phyloP scores from a whole-genome alignment of 2,888 invertebrate genomes.

The Molorchus minor region DNA sequence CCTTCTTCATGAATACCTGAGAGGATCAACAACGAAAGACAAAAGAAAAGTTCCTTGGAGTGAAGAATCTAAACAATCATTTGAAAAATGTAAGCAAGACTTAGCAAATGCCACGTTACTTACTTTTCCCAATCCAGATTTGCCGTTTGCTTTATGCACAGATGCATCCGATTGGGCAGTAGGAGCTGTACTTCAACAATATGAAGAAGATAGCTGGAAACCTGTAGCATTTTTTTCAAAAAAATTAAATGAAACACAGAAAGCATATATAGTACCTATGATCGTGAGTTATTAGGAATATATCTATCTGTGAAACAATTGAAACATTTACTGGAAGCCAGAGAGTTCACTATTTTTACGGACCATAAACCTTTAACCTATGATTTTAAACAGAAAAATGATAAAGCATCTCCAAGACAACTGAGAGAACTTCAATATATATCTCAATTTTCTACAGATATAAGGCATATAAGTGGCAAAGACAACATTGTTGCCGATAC shows the following conservation, averaged over 20 bases:
- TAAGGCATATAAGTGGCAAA: constrained; percentile 50
- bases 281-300: not conserved
- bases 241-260: too few species aligned
- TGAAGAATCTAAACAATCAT: not conserved
- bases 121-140: constrained; percentile 29
- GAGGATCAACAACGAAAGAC: constrained; percentile 2
- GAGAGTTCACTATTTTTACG: constrained; percentile 35
- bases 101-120: constrained; percentile 18
- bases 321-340: not conserved
- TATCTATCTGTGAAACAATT: not conserved
- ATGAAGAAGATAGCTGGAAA: not conserved
- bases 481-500: constrained; percentile 55
- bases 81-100: constrained; percentile 10
- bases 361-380: constrained; percentile 55
- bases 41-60: constrained; percentile 24
- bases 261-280: too few species aligned
- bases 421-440: constrained; percentile 28
- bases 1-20: constrained; percentile 22
- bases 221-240: not conserved
- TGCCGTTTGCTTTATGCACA: constrained; percentile 46
- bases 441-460: constrained; percentile 51
- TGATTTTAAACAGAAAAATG: constrained; percentile 49
- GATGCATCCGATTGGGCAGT: constrained; percentile 52
- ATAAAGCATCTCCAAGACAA: constrained; percentile 52
- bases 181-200: constrained; percentile 1